Evolutionary conservation across 2,113 vertebrate genomes (phyloP), one percentile per base, ranked within the genome.

Genomic region (Haemorhous mexicanus): DNA sequence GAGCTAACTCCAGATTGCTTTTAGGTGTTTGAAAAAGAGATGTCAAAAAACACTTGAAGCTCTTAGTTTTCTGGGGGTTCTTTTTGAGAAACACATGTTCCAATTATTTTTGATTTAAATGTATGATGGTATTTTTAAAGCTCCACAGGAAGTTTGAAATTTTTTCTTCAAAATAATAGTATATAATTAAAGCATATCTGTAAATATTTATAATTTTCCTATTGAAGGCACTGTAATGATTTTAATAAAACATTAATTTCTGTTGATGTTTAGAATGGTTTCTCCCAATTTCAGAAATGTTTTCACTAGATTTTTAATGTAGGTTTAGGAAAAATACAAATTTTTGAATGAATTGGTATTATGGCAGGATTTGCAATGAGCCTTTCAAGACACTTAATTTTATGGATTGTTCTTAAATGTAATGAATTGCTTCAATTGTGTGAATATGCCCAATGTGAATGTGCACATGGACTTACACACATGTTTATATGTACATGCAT

Each of bases 191-290:
- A 94, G 7, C 32, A 66, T 91, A 73, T 37, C 21, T 86, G 53
- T 64, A 91, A 96, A 96, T 73, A 73, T 74, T 95, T 46, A 35
- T 93, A 77, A 95, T 95, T 94, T 96, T 90, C 14, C 58, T 96
- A 55, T 92, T 56, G 13, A 87, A 95, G 69, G 26, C 39, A 74
- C 26, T 47, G 73, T 72, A 96, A 82, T 41, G 66, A 88, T 94
- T 95, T 79, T 68, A 95, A 90, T 80, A 74, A 95, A 97, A 85
- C 33, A 69, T 19, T 91, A 58, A 35, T 92, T 96, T 96, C 94
- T 88, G 58, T 27, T 84, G 64, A 22, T 96, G 24, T 92, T 95
- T 92, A 93, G 72, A 95, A 84, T 72, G 44, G 16, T 93, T 97
- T 96, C 52, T 93, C 52, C 41, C 18, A 78, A 9, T 95, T 97